Evolutionary conservation across 2,113 vertebrate genomes (phyloP), one percentile per base, ranked within the genome.

Genomic region (Siniperca chuatsi): DNA sequence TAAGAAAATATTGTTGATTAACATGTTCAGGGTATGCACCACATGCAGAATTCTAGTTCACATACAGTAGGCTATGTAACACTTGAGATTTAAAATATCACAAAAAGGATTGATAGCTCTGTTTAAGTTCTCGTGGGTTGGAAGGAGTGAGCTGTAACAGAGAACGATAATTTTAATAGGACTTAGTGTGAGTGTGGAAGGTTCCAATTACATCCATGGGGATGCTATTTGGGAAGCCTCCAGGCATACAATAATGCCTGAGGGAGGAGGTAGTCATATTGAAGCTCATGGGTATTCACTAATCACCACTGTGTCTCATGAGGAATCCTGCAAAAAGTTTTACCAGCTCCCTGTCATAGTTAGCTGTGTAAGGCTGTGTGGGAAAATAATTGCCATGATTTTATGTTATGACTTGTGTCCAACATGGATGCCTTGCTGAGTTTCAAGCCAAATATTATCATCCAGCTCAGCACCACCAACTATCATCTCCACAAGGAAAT

Each of bases 261-360:
- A 75, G 83, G 88, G 90, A 91, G 75, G 82, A 88, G 78, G 50
- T 42, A 82, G 78, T 90, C 70, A 79, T 65, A 74, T 54, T 86
- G 77, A 92, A 82, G 67, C 91, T 88, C 83, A 66, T 84, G 90
- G 85, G 89, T 75, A 77, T 84, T 89, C 79, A 75, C 74, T 90
- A 91, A 93, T 92, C 82, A 89, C 74, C 86, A 68, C 75, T 37
- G 69, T 2, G 18, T 86, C 90, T 78, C 84, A 50, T 54, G 82
- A 84, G 89, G 81, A 86, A 87, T 84, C 68, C 85, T 69, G 85
- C 37, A 81, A 78, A 89, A 85, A 57, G 37, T 83, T 87, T 86
- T 69, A 58, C 85, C 79, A 72, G 74, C 72, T 69, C 73, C 50
- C 81, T 87, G 81, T 85, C 74, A 83, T 8, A 64, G 62, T 60